Evolutionary conservation across 2,888 invertebrate genomes (phyloP).

Genomic region (Leucophora obtusa): DNA sequence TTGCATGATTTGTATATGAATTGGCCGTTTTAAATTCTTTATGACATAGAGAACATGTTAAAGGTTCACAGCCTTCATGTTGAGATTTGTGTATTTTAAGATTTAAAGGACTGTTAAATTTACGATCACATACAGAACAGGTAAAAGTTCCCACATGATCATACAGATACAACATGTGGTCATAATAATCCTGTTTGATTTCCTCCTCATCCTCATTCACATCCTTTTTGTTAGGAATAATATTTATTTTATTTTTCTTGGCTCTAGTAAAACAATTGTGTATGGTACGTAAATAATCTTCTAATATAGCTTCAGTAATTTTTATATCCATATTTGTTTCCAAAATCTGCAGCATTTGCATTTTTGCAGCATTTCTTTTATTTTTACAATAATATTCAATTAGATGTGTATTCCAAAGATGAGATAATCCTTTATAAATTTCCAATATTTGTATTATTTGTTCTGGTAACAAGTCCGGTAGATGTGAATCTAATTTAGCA

Average conservation of each 20-base stretch:
- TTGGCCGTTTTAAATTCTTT: constrained; percentile 45
- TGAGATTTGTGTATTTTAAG: constrained; percentile 53
- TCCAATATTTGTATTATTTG: constrained; percentile 54
- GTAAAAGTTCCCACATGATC: constrained; percentile 54
- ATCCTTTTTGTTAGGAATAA: background rate
- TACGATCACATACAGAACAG: constrained; percentile 50
- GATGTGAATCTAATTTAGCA: constrained; percentile 54
- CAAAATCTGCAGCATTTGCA: constrained; percentile 45
- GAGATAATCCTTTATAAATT: constrained; percentile 45
- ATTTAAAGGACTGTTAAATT: constrained; percentile 42
- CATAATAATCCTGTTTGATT: constrained; percentile 37
- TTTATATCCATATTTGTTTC: constrained; percentile 45
- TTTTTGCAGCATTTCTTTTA: constrained; percentile 46
- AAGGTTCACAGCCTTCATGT: constrained; percentile 42
- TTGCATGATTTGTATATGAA: constrained; percentile 57
- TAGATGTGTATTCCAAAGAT: constrained; percentile 56
- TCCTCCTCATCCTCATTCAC: constrained; percentile 8
- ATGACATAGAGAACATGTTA: constrained; percentile 54
- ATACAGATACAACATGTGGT: constrained; percentile 42
- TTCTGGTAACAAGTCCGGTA: constrained; percentile 39
- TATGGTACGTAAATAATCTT: constrained; percentile 47
- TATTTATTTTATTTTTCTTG: constrained; percentile 25
- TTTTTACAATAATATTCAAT: constrained; percentile 55
- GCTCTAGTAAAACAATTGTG: constrained; percentile 46
- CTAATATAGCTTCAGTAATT: constrained; percentile 33